Percentiles rank a stretch among this genome's conserved stretches.
These are phyloP conservation scores for Podarcis siculus DNA, from an alignment of 2,797 vertebrate genomes.

Conservation along the genomic window DNA sequence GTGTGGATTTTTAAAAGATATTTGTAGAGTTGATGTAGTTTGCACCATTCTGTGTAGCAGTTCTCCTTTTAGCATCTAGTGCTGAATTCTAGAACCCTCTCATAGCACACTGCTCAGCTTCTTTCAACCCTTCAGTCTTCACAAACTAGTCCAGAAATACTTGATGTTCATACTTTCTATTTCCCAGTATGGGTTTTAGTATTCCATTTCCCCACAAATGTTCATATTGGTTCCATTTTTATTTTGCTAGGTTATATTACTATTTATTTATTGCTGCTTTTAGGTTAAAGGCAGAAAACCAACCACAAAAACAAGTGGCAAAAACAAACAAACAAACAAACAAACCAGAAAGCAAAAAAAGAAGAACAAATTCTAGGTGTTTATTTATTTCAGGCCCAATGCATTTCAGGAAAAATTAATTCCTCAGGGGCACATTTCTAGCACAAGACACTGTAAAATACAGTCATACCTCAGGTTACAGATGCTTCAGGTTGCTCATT, in stretches of 20 bases:
- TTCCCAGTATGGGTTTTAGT: constrained; percentile 29
- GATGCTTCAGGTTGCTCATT: too few species aligned
- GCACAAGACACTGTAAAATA: too few species aligned
- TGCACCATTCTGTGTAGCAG: not conserved
- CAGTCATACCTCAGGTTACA: too few species aligned
- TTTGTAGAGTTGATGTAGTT: not conserved
- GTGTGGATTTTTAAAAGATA: not conserved
- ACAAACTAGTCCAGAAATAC: not conserved
- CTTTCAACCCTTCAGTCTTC: not conserved
- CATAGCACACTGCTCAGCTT: not conserved
- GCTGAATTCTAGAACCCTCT: constrained; percentile 2
- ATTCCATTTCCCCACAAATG: not conserved
- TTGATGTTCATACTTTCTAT: not conserved
- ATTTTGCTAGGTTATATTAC: fast-evolving
- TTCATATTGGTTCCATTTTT: not conserved
- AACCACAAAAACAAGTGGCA: too few species aligned
- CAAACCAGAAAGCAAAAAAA: too few species aligned
- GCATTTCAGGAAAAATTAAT: too few species aligned
- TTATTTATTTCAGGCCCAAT: too few species aligned
- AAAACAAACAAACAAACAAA: too few species aligned
- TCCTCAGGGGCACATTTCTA: too few species aligned
- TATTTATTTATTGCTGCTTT: not conserved
- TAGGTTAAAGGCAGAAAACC: too few species aligned
- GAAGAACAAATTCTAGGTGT: too few species aligned
- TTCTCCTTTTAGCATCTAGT: not conserved